phyloP scores from a whole-genome alignment of 2,797 vertebrate species.

The Dromococcyx pavoninus region DNA sequence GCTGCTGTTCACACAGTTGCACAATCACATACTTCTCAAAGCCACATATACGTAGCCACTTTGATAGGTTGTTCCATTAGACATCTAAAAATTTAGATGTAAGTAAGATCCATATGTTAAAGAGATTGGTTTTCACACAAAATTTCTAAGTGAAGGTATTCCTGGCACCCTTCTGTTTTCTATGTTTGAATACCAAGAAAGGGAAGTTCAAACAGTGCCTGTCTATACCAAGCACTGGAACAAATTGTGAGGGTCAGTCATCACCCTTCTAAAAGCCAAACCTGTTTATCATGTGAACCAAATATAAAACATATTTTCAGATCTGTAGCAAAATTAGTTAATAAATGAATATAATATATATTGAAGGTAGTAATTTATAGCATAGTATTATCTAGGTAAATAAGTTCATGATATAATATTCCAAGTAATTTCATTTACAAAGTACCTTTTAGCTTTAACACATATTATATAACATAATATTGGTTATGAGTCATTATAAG shows the following conservation, averaged over 20 bases:
- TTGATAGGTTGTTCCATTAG: background rate
- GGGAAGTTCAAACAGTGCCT: background rate
- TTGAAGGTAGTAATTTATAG: background rate
- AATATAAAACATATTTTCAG: background rate
- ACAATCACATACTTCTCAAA: background rate
- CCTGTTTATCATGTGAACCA: background rate
- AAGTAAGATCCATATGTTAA: background rate
- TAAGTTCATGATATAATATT: background rate
- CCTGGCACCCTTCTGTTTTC: background rate
- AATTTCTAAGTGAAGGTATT: background rate
- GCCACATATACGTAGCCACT: background rate
- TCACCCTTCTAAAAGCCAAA: background rate
- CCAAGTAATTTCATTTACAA: background rate
- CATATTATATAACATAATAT: background rate
- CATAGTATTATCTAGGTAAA: background rate
- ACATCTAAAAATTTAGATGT: background rate
- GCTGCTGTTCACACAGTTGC: background rate
- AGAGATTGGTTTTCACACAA: background rate
- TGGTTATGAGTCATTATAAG: background rate
- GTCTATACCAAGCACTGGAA: background rate
- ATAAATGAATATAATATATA: background rate
- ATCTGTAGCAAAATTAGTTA: background rate
- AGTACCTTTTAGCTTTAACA: background rate
- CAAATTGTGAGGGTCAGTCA: background rate
- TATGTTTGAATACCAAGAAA: background rate